Base-by-base conservation (phyloP, 2,797 vertebrate genomes). In the Leptodactylus fallax region DNA sequence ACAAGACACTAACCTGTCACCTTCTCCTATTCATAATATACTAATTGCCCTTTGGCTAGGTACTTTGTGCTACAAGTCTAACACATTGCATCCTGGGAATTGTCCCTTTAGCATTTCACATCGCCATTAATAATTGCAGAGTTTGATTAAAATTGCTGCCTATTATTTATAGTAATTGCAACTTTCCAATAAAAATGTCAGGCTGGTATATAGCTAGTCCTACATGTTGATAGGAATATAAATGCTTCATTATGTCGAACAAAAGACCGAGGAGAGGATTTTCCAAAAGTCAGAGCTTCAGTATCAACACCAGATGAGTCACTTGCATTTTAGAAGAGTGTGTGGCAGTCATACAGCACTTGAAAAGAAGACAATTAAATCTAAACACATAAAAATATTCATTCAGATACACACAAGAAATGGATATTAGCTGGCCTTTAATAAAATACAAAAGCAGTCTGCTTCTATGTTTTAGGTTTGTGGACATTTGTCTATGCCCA, bases 101-200 rank as follows among this genome's bases (percentile, higher is more conserved):
- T 65, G 79, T 77, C 63, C 77, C 85, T 77, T 83, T 81, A 56
- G 80, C 67, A 89, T 78, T 89, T 86, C 87, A 80, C 65, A 74
- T 49, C 49, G 11, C 61, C 79, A 86, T 71, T 86, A 89, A 63
- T 82, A 82, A 81, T 89, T 90, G 90, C 89, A 78, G 84, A 90
- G 90, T 74, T 60, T 25, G 53, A 89, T 91, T 92, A 91, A 91
- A 91, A 55, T 90, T 76, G 10, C 91, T 92, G 91, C 65, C 81
- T 89, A 83, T 89, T 93, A 91, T 91, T 91, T 91, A 90, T 90
- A 87, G 19, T 76, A 89, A 69, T 91, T 91, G 47, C 79, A 81
- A 11, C 23, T 82, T 91, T 84, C 92, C 91, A 92, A 91, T 90
- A 90, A 92, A 91, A 79, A 86, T 92, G 80, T 91, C 89, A 91